These are phyloP conservation scores for Mechanitis mazaeus DNA, from an alignment of 2,888 invertebrate species.

Conservation along the genomic window DNA sequence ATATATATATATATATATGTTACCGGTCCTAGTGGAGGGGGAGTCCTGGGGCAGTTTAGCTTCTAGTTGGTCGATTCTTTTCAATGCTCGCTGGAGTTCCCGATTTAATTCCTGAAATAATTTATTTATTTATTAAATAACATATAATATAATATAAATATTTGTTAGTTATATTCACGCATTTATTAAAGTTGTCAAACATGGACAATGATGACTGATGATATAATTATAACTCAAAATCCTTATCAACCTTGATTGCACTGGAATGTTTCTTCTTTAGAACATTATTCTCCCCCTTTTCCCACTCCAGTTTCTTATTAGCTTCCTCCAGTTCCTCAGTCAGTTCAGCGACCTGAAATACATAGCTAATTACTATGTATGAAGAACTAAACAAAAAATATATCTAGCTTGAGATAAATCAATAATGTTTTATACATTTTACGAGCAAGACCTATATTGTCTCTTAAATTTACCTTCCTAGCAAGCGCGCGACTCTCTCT, in stretches of 20 bases:
- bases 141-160: too few species aligned
- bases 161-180: conserved; percentile 5
- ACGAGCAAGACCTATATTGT: neutral
- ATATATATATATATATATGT: conserved; percentile 12
- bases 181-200: too few species aligned
- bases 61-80: conserved; percentile 63
- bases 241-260: conserved; percentile 54
- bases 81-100: conserved; percentile 78
- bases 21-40: conserved; percentile 58
- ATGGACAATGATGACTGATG: too few species aligned
- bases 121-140: too few species aligned
- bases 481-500: conserved; percentile 62
- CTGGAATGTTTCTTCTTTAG: conserved; percentile 68
- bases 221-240: too few species aligned
- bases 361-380: too few species aligned
- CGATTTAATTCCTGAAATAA: conserved; percentile 79
- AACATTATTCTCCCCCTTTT: conserved; percentile 64
- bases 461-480: conserved; percentile 47
- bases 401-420: too few species aligned
- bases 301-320: conserved; percentile 62
- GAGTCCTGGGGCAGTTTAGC: conserved; percentile 52
- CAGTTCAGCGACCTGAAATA: conserved; percentile 56
- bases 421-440: too few species aligned
- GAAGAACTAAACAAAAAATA: neutral
- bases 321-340: conserved; percentile 54